These are phyloP conservation scores for Drosophila silvestris DNA, from an alignment of 2,888 invertebrate genomes.

Conservation along the genomic window DNA sequence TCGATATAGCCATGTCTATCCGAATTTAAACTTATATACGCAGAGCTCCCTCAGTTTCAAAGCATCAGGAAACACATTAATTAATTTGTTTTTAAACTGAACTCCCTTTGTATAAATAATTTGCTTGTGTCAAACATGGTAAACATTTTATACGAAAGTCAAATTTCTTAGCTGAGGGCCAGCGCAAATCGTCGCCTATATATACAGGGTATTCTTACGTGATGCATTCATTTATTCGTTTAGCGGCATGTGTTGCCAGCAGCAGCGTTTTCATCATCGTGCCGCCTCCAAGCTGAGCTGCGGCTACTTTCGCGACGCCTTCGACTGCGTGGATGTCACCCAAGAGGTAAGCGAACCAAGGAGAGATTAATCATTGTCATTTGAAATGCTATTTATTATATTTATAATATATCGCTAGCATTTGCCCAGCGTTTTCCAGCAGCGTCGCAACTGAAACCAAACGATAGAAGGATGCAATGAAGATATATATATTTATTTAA, in stretches of 20 bases:
- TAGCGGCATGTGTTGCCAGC: slow-evolving; percentile 94
- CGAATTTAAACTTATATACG: neutral
- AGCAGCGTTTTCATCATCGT: slow-evolving; percentile 92
- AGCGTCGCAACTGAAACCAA: slow-evolving; percentile 55
- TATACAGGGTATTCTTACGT: neutral
- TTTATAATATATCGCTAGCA: slow-evolving; percentile 36
- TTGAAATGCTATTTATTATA: neutral
- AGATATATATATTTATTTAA: slow-evolving; percentile 7
- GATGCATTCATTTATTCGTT: neutral
- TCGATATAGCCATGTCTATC: neutral
- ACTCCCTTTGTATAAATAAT: neutral
- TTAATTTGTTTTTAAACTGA: neutral
- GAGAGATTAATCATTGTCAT: neutral
- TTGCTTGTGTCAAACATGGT: neutral
- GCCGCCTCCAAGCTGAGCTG: slow-evolving; percentile 95
- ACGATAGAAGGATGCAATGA: neutral
- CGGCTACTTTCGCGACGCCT: slow-evolving; percentile 95
- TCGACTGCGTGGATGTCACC: slow-evolving; percentile 90
- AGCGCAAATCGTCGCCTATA: neutral
- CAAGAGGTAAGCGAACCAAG: slow-evolving; percentile 56
- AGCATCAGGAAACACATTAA: neutral
- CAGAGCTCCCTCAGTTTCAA: neutral
- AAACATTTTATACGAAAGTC: neutral
- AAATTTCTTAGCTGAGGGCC: neutral
- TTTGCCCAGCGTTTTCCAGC: slow-evolving; percentile 56